These are phyloP conservation scores for Catocala sponsa DNA, from an alignment of 2,888 invertebrate species.

Conservation along the genomic window DNA sequence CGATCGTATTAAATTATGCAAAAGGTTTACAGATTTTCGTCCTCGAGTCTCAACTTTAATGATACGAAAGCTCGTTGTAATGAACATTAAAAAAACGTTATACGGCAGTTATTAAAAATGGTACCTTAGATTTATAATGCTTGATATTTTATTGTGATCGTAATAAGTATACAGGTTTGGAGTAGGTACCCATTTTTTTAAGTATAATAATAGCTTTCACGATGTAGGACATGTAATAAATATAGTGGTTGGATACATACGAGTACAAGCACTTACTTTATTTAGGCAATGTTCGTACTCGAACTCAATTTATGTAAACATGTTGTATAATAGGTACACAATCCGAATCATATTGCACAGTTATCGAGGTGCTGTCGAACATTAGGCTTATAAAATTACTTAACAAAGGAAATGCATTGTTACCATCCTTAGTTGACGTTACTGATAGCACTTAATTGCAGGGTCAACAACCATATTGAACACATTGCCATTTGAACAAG, in stretches of 20 bases:
- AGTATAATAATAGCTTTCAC: too few relatives aligned
- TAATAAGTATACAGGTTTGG: too few relatives aligned
- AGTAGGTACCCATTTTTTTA: too few relatives aligned
- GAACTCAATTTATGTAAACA: background rate
- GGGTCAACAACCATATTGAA: slow-evolving; percentile 38
- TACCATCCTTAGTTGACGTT: slow-evolving; percentile 28
- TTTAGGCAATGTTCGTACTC: background rate
- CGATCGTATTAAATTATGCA: slow-evolving; percentile 26
- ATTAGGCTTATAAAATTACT: slow-evolving; percentile 27
- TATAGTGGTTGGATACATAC: too few relatives aligned
- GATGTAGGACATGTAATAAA: too few relatives aligned
- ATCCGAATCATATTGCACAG: slow-evolving; percentile 1
- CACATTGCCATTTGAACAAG: slow-evolving; percentile 18
- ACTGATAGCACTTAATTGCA: slow-evolving; percentile 28
- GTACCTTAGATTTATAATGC: background rate
- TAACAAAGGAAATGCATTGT: slow-evolving; percentile 38
- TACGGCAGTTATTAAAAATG: background rate
- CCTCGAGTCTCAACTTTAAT: slow-evolving; percentile 6
- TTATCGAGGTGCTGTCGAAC: slow-evolving; percentile 30
- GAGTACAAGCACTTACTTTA: background rate
- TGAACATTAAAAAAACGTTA: background rate
- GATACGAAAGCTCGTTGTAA: too few relatives aligned
- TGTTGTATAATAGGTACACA: background rate
- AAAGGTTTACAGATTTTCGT: slow-evolving; percentile 23
- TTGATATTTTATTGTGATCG: too few relatives aligned